Evolutionary conservation across 2,113 vertebrate species (phyloP).

Genomic region (Apodemus sylvaticus): DNA sequence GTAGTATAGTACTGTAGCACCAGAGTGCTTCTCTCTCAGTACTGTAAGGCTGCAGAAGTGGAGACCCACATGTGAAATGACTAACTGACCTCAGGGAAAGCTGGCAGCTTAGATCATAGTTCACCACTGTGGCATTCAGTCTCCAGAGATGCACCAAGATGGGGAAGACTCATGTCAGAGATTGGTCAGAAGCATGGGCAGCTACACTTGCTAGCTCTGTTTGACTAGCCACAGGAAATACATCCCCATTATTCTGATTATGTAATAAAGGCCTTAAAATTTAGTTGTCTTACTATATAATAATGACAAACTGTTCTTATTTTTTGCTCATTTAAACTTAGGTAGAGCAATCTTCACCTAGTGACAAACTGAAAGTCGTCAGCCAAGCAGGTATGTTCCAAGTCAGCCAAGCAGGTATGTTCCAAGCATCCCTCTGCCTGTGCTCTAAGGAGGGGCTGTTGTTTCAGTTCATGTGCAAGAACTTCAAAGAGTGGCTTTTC

Average conservation of each 20-base stretch:
- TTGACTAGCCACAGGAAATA: not conserved
- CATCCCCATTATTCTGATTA: not conserved
- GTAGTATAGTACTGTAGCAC: not conserved
- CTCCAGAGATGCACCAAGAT: not conserved
- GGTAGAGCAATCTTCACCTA: constrained; percentile 72
- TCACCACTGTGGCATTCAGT: rapidly evolving
- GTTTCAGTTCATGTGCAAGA: constrained; percentile 32
- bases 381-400: constrained; percentile 78
- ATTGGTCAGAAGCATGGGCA: not conserved
- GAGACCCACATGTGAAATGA: too few species aligned
- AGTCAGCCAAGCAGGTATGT: constrained; percentile 77
- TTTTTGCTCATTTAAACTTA: constrained; percentile 70
- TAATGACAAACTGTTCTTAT: not conserved
- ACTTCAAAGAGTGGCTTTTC: constrained; percentile 67
- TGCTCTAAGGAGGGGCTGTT: not conserved
- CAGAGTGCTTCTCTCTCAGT: not conserved
- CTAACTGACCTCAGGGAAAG: rapidly evolving
- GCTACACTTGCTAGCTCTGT: not conserved
- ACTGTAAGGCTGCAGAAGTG: not conserved
- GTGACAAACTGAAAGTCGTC: constrained; percentile 70
- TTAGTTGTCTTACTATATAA: not conserved
- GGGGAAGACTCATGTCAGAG: too few species aligned
- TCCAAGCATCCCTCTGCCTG: not conserved
- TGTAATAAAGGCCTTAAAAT: not conserved
- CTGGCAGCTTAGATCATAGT: rapidly evolving